Evolutionary conservation across 2,113 vertebrate species (phyloP).

Genomic region (Nansenia antarctica): DNA sequence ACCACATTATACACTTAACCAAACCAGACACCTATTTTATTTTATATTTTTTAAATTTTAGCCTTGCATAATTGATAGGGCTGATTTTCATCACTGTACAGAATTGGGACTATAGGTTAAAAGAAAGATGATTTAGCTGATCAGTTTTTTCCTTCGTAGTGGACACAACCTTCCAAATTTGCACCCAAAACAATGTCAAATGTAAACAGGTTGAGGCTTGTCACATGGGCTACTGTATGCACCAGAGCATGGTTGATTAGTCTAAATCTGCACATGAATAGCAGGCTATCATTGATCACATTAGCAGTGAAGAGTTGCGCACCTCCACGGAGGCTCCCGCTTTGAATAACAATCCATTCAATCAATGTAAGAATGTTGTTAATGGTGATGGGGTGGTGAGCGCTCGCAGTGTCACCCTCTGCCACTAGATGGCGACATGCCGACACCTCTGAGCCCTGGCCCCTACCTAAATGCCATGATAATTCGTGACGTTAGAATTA

Average conservation of each 20-base stretch:
- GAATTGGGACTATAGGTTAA: no score
- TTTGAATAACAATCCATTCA: slow-evolving; percentile 5
- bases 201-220: neutral
- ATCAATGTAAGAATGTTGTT: neutral
- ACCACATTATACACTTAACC: no score
- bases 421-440: neutral
- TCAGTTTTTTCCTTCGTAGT: no score
- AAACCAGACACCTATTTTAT: no score
- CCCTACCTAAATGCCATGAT: no score
- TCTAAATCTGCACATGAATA: slow-evolving; percentile 48
- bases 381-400: neutral
- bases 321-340: neutral
- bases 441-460: neutral
- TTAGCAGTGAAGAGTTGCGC: neutral
- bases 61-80: no score
- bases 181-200: neutral
- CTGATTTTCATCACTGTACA: no score
- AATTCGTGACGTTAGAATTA: no score
- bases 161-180: no score
- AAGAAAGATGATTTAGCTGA: no score
- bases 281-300: slow-evolving; percentile 13
- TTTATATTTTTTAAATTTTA: no score
- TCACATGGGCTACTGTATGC: neutral
- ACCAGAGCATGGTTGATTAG: slow-evolving; percentile 13
- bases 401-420: neutral